Conservation (phyloP, 1,140 invertebrate species). For the Drosophila orosa region DNA sequence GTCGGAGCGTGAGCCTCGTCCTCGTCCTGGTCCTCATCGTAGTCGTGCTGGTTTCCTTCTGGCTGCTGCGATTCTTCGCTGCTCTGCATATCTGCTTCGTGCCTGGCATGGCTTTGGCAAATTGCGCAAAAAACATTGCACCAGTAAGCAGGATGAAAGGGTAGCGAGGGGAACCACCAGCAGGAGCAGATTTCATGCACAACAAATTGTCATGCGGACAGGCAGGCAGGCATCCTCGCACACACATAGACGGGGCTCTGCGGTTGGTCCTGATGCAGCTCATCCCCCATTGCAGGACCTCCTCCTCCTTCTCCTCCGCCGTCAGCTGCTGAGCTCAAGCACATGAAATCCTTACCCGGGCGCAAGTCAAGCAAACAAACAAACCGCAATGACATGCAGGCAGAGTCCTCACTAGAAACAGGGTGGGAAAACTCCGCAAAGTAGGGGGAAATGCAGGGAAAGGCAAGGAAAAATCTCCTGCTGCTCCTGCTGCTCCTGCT, state of each 20-base stretch:
- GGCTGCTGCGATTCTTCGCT: slow-evolving; percentile 23
- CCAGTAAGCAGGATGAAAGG: slow-evolving; percentile 42
- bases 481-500: slow-evolving; percentile 28
- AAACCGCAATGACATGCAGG: slow-evolving; percentile 81
- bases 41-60: slow-evolving; percentile 38
- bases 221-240: slow-evolving; percentile 51
- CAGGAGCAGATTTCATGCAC: slow-evolving; percentile 69
- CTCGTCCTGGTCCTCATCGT: slow-evolving; percentile 16
- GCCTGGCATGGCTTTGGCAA: slow-evolving; percentile 77
- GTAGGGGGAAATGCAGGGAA: not conserved
- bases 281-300: slow-evolving; percentile 13
- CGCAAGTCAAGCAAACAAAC: slow-evolving; percentile 82
- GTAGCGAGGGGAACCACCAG: slow-evolving; percentile 16
- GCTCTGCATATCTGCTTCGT: slow-evolving; percentile 72
- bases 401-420: slow-evolving; percentile 29
- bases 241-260: slow-evolving; percentile 49
- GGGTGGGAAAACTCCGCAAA: slow-evolving; percentile 31
- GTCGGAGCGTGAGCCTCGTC: slow-evolving; percentile 28
- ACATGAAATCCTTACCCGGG: slow-evolving; percentile 80
- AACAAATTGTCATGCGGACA: slow-evolving; percentile 82
- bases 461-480: slow-evolving; percentile 59
- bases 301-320: slow-evolving; percentile 6
- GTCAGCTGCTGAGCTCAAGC: slow-evolving; percentile 54
- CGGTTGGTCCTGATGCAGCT: slow-evolving; percentile 64
- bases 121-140: slow-evolving; percentile 79